These are phyloP conservation scores for Cetonia aurata DNA, from an alignment of 2,888 invertebrate species.

Conservation along the genomic window DNA sequence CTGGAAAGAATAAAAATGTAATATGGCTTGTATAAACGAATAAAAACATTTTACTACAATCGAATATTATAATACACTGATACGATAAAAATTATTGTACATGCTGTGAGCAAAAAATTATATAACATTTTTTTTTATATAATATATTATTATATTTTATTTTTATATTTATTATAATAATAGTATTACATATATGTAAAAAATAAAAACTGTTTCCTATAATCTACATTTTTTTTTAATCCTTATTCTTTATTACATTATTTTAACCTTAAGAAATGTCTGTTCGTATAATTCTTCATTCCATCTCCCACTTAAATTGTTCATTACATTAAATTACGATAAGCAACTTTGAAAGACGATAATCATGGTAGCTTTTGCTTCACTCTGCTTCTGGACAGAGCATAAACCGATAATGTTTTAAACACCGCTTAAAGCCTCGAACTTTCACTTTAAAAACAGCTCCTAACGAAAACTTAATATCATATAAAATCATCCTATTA, in stretches of 20 bases:
- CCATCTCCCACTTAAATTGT: no score
- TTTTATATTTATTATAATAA: constrained; percentile 16
- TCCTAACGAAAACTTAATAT: no score
- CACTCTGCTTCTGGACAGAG: no score
- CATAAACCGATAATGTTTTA: no score
- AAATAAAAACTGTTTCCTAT: constrained; percentile 38
- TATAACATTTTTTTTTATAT: constrained; percentile 7
- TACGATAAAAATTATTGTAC: constrained; percentile 31
- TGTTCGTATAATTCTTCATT: no score
- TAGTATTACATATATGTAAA: constrained; percentile 34
- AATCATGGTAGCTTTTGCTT: background rate
- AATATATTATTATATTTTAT: constrained; percentile 20
- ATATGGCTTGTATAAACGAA: constrained; percentile 14
- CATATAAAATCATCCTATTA: no score
- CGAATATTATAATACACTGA: constrained; percentile 14
- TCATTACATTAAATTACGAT: no score
- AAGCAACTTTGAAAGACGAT: constrained; percentile 11
- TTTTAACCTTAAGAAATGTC: no score
- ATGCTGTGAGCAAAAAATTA: constrained; percentile 36
- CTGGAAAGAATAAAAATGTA: constrained; percentile 52
- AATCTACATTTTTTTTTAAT: constrained; percentile 23
- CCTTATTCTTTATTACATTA: background rate
- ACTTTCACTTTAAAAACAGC: no score
- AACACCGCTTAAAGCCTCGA: no score
- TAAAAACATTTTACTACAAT: background rate